These are phyloP conservation scores for Spinus pinus DNA, from an alignment of 2,797 vertebrate genomes.

Conservation along the genomic window DNA sequence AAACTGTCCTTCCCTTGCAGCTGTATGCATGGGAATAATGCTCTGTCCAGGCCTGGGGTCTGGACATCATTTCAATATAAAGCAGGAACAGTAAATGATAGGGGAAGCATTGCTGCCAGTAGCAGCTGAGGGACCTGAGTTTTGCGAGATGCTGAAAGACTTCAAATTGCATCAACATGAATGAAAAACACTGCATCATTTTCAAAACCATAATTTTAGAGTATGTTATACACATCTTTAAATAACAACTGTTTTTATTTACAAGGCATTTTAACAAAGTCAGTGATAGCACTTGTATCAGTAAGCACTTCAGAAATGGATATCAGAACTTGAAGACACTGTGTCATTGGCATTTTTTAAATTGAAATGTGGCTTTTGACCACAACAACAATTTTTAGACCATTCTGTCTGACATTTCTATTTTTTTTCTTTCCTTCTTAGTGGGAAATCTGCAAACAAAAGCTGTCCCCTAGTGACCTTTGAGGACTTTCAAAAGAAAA, in stretches of 20 bases:
- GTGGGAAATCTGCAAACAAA: neutral
- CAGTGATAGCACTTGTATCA: neutral
- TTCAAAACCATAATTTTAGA: neutral
- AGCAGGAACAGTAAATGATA: neutral
- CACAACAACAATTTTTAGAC: neutral
- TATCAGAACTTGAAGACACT: neutral
- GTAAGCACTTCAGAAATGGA: neutral
- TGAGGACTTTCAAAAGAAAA: neutral
- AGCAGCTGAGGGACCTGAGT: neutral
- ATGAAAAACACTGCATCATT: neutral
- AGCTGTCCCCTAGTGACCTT: neutral
- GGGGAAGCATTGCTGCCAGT: rapidly evolving
- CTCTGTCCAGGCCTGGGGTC: neutral
- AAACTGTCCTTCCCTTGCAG: neutral
- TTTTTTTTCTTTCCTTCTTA: neutral
- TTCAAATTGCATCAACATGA: neutral
- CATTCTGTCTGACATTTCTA: neutral
- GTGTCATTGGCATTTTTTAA: neutral
- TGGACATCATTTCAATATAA: neutral
- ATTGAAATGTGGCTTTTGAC: conserved; percentile 16
- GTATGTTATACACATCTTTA: neutral
- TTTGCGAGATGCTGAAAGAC: neutral
- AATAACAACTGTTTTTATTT: neutral
- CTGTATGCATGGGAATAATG: neutral
- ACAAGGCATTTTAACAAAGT: neutral